Percentiles rank a stretch among this genome's conserved stretches.
Conservation (phyloP, 35 echinoderm and acorn worm genomes). For the Lytechinus variegatus region DNA sequence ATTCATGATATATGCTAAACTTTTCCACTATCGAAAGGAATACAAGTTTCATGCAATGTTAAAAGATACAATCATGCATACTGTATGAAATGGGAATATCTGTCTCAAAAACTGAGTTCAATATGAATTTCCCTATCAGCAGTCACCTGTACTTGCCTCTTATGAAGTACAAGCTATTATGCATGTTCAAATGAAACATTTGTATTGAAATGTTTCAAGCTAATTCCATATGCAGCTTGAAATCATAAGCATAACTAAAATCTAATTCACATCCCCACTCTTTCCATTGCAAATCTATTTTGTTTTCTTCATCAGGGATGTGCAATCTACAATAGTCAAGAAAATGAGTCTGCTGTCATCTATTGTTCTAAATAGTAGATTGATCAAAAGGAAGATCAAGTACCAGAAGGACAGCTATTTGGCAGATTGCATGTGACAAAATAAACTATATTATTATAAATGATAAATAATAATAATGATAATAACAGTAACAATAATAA, state of each 20-base stretch:
- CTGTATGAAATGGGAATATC: background rate
- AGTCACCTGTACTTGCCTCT: too few species aligned
- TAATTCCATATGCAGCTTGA: too few species aligned
- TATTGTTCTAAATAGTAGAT: background rate
- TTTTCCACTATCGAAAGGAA: background rate
- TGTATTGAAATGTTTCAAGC: too few species aligned
- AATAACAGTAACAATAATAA: too few species aligned
- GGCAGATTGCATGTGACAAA: background rate
- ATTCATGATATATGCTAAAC: background rate
- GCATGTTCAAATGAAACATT: too few species aligned
- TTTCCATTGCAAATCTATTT: background rate
- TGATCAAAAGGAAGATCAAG: background rate
- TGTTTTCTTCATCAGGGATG: background rate
- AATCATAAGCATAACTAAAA: background rate
- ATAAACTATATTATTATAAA: too few species aligned
- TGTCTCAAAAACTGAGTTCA: too few species aligned
- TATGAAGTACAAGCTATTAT: too few species aligned
- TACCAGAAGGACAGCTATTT: background rate
- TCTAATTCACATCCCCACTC: background rate
- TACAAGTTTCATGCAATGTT: background rate
- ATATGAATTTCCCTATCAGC: too few species aligned
- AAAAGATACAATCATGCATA: background rate
- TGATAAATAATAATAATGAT: too few species aligned
- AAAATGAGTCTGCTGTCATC: background rate
- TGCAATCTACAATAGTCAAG: background rate